phyloP scores from a whole-genome alignment of 2,113 vertebrate genomes.

The Callaeas wilsoni region DNA sequence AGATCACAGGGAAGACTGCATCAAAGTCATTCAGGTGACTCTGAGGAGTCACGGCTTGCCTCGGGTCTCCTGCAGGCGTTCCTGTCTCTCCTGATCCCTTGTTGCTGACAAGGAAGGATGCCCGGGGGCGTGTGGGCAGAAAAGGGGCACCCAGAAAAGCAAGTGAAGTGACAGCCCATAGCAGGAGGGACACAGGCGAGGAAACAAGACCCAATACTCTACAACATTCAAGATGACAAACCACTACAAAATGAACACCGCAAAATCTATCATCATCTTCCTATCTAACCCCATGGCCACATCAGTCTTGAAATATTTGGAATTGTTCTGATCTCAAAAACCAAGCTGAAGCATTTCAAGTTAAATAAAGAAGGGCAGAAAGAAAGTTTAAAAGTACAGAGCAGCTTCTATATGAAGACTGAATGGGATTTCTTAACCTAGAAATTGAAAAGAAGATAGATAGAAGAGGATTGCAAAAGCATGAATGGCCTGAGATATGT shows the following conservation, averaged over 20 bases:
- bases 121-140: not conserved
- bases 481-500: not conserved
- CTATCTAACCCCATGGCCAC: not conserved
- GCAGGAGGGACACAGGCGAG: fast-evolving
- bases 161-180: fast-evolving
- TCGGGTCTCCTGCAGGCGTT: not conserved
- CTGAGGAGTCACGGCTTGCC: not conserved
- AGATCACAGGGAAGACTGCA: not conserved
- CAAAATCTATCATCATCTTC: not conserved
- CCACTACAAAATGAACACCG: not conserved
- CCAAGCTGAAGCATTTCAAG: not conserved
- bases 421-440: not conserved
- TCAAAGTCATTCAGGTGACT: not conserved
- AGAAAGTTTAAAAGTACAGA: not conserved
- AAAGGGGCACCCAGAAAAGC: not conserved
- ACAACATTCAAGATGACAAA: not conserved
- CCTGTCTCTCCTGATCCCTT: not conserved
- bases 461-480: not conserved
- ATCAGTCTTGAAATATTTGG: not conserved
- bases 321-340: not conserved
- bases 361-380: not conserved
- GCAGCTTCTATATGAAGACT: not conserved
- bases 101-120: not conserved
- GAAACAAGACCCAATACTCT: not conserved
- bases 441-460: not conserved